Evolutionary conservation across 1,140 invertebrate genomes (phyloP), one percentile per base, ranked within the genome.

Genomic region (Piezodorus guildinii): DNA sequence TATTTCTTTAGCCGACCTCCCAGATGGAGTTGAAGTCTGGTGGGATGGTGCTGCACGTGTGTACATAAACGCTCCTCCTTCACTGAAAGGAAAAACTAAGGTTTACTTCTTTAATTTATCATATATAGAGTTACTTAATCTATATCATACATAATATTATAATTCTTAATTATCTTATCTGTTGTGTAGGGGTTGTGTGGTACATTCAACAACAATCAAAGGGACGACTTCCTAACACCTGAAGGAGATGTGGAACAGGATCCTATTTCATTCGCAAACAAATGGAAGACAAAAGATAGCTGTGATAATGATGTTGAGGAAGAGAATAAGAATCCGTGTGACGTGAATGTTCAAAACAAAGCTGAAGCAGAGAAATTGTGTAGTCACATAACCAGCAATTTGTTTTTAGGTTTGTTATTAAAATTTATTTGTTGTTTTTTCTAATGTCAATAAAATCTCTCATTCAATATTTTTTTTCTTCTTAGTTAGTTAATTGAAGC

Each of bases 221-320:
- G 86, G 69, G 90, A 94, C 71, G 92, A 96, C 73, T 94, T 94
- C 73, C 70, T 89, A 8, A 94, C 91, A 0, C 87, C 86, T 0
- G 86, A 92, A 71, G 86, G 86, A 17, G 90, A 93, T 71, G 73
- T 88, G 0, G 91, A 94, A 71, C 82, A 86, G 51, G 79, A 85
- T 0, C 77, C 83, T 0, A 76, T 83, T 10, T 79, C 85, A 0
- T 94, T 95, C 73, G 90, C 88, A 0, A 90, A 91, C 72, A 90
- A 91, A 69, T 94, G 91, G 91, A 91, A 89, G 73, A 87, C 85
- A 0, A 80, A 80, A 27, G 85, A 89, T 71, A 78, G 79, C 16
- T 92, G 90, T 72, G 70, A 72, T 0, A 78, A 85, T 39, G 71
- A 79, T 3, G 70, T 76, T 1, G 10, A 72, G 77, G 3, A 76